A percentile compares a stretch with the other conserved stretches of the same genome.
phyloP scores from a whole-genome alignment of 2,888 invertebrate genomes.

The Polia nebulosa region DNA sequence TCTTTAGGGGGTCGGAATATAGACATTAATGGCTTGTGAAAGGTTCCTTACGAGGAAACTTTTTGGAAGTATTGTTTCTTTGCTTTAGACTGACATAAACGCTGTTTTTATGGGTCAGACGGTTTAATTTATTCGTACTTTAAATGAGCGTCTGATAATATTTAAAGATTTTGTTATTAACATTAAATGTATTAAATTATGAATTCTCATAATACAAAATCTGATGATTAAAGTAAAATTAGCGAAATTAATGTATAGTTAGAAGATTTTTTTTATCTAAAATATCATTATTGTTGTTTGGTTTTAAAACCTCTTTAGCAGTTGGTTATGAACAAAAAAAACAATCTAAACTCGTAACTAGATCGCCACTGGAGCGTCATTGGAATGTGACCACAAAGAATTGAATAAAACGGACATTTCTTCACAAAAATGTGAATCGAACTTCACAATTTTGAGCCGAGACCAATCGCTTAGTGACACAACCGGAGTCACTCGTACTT shows the following conservation, averaged over 20 bases:
- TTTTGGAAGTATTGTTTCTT: slow-evolving; percentile 79
- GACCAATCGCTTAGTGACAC: slow-evolving; percentile 83
- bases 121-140: slow-evolving; percentile 51
- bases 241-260: not conserved
- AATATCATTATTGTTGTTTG: too few species aligned
- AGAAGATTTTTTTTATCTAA: too few species aligned
- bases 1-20: slow-evolving; percentile 87
- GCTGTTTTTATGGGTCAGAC: slow-evolving; percentile 54
- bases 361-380: slow-evolving; percentile 76
- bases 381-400: slow-evolving; percentile 82
- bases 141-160: slow-evolving; percentile 16
- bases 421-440: slow-evolving; percentile 77
- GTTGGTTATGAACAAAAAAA: slow-evolving; percentile 60
- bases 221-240: not conserved
- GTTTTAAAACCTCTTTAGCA: slow-evolving; percentile 48
- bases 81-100: slow-evolving; percentile 65
- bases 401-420: slow-evolving; percentile 76
- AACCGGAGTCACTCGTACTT: slow-evolving; percentile 75
- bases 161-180: slow-evolving; percentile 9
- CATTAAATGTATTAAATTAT: not conserved
- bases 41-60: slow-evolving; percentile 84
- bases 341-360: slow-evolving; percentile 60
- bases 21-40: slow-evolving; percentile 88
- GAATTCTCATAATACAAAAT: not conserved
- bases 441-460: slow-evolving; percentile 71